Evolutionary conservation across 2,888 invertebrate genomes (phyloP).

Genomic region (Taphrorychus bicolor): DNA sequence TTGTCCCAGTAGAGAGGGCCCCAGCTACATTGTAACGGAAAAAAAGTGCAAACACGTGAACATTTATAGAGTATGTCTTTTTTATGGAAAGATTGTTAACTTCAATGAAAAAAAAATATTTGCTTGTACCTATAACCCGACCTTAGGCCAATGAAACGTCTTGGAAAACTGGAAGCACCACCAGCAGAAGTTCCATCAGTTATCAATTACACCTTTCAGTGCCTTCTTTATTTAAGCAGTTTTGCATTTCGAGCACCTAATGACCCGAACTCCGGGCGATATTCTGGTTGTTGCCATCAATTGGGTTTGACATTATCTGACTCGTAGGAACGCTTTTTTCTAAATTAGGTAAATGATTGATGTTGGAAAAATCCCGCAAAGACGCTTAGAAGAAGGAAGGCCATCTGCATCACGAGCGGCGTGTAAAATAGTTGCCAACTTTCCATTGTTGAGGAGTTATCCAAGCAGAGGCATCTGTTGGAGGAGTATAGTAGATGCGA

Average conservation of each 20-base stretch:
- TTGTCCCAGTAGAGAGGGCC: conserved; percentile 9
- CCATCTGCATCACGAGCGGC: not conserved
- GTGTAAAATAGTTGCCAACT: no score
- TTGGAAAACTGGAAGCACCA: conserved; percentile 28
- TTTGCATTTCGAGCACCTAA: conserved; percentile 57
- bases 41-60: not conserved
- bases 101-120: not conserved
- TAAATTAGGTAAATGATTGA: conserved; percentile 7
- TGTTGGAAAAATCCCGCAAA: not conserved
- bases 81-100: not conserved
- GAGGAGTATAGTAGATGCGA: no score
- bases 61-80: no score
- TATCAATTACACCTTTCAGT: conserved; percentile 60
- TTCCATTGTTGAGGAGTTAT: no score
- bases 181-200: conserved; percentile 55
- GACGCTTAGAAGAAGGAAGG: not conserved
- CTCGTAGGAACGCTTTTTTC: conserved; percentile 3
- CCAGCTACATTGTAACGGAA: not conserved
- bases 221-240: conserved; percentile 58
- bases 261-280: conserved; percentile 49
- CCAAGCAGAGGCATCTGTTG: no score
- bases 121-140: not conserved
- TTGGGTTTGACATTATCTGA: conserved; percentile 12
- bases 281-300: conserved; percentile 34
- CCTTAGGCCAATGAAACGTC: conserved; percentile 16